These are phyloP conservation scores for Puma concolor DNA, from an alignment of 2,113 vertebrate genomes.

Conservation along the genomic window DNA sequence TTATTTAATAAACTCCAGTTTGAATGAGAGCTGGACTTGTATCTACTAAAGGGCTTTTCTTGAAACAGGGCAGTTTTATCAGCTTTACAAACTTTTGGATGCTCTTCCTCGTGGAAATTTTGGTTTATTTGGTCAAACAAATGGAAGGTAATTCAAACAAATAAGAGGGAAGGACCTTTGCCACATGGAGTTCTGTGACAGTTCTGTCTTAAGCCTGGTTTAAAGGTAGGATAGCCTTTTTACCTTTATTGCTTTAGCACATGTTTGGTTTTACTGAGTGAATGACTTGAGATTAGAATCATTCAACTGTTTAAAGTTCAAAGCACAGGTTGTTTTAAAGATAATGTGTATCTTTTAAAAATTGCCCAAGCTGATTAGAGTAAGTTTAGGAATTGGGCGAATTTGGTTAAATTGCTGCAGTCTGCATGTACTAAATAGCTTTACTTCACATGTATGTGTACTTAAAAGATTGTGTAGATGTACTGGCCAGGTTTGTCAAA, in stretches of 20 bases:
- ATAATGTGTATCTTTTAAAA: slow-evolving; percentile 46
- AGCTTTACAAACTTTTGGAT: slow-evolving; percentile 59
- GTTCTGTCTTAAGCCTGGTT: slow-evolving; percentile 58
- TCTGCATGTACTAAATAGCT: slow-evolving; percentile 71
- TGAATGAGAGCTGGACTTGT: slow-evolving; percentile 64
- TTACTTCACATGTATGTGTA: slow-evolving; percentile 63
- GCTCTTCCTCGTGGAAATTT: slow-evolving; percentile 46
- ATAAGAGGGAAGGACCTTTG: slow-evolving; percentile 52
- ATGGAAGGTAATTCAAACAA: slow-evolving; percentile 52
- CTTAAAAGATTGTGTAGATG: slow-evolving; percentile 51
- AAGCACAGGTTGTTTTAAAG: slow-evolving; percentile 57
- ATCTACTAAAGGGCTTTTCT: slow-evolving; percentile 75
- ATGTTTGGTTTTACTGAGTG: slow-evolving; percentile 48
- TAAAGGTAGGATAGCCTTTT: slow-evolving; percentile 57
- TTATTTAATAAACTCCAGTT: slow-evolving; percentile 78
- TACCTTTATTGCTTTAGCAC: slow-evolving; percentile 54
- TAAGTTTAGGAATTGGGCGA: slow-evolving; percentile 54
- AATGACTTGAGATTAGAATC: slow-evolving; percentile 55
- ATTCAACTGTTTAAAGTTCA: slow-evolving; percentile 58
- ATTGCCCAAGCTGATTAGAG: slow-evolving; percentile 45
- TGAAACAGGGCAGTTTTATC: slow-evolving; percentile 62
- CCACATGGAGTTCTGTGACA: slow-evolving; percentile 46
- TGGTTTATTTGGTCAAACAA: slow-evolving; percentile 55
- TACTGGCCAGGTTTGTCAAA: slow-evolving; percentile 48
- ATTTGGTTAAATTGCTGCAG: background rate